A percentile compares a stretch with the other conserved stretches of the same genome.
These are phyloP conservation scores for Agrypnia vestita DNA, from an alignment of 1,140 invertebrate genomes.

Conservation along the genomic window DNA sequence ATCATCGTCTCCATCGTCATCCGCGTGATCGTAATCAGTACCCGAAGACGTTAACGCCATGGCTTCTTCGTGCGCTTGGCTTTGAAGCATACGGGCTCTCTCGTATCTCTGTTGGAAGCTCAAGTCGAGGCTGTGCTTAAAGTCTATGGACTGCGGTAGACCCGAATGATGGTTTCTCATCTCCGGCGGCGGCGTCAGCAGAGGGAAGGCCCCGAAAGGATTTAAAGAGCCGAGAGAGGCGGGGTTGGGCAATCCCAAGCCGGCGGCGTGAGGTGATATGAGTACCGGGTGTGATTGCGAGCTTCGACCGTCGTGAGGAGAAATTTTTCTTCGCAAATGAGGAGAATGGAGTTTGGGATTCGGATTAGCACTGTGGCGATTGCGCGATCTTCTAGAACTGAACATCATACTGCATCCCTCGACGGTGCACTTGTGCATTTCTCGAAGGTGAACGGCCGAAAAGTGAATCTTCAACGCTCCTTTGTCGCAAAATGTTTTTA, in stretches of 20 bases:
- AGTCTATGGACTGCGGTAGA: constrained; percentile 74
- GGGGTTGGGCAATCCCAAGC: constrained; percentile 72
- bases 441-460: constrained; percentile 97
- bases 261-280: constrained; percentile 81
- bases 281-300: constrained; percentile 88
- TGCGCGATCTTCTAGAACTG: constrained; percentile 94
- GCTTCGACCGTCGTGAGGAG: constrained; percentile 92
- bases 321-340: constrained; percentile 92
- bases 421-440: constrained; percentile 99
- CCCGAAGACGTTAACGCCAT: constrained; percentile 51
- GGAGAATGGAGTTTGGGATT: constrained; percentile 99
- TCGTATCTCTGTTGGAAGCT: constrained; percentile 70
- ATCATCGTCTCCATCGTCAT: constrained; percentile 71
- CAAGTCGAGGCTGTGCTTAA: constrained; percentile 80
- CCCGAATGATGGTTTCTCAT: constrained; percentile 74
- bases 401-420: constrained; percentile 99
- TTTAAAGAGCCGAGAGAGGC: constrained; percentile 78
- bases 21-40: constrained; percentile 60
- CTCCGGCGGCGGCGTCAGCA: constrained; percentile 83
- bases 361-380: constrained; percentile 97
- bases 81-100: constrained; percentile 65
- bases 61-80: constrained; percentile 67
- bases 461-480: constrained; percentile 99
- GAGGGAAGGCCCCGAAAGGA: constrained; percentile 83
- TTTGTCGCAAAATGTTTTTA: constrained; percentile 99